A percentile compares a stretch with the other conserved stretches of the same genome.
These are phyloP conservation scores for Calliphora vomitoria DNA, from an alignment of 2,888 invertebrate species.

Conservation along the genomic window DNA sequence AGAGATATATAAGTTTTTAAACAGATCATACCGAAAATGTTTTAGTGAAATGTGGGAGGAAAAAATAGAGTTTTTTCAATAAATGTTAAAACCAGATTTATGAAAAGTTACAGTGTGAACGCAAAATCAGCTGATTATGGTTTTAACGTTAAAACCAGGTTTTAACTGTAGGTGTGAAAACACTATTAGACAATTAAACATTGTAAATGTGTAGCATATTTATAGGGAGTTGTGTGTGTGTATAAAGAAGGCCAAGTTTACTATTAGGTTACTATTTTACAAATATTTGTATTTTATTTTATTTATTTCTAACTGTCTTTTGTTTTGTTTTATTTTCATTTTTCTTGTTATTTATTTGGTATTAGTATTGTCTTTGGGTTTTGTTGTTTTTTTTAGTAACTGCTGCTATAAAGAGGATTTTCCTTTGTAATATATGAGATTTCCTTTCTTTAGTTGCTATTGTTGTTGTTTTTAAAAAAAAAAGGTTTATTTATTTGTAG, in stretches of 20 bases:
- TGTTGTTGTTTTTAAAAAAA: slow-evolving; percentile 1
- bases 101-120: too few species aligned
- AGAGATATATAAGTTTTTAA: too few species aligned
- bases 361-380: too few species aligned
- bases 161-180: too few species aligned
- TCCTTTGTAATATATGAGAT: slow-evolving; percentile 23
- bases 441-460: slow-evolving; percentile 1
- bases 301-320: slow-evolving; percentile 29
- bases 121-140: too few species aligned
- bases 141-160: too few species aligned
- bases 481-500: slow-evolving; percentile 63
- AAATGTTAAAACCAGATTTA: too few species aligned
- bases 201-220: slow-evolving; percentile 28
- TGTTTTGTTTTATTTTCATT: slow-evolving; percentile 4
- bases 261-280: slow-evolving; percentile 66
- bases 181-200: slow-evolving; percentile 69
- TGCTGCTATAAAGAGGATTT: slow-evolving; percentile 44
- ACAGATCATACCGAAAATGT: too few species aligned
- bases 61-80: too few species aligned
- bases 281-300: slow-evolving; percentile 41
- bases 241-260: slow-evolving; percentile 67
- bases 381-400: neutral
- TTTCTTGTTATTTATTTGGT: too few species aligned
- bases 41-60: too few species aligned
- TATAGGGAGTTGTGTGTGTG: slow-evolving; percentile 42